phyloP scores from a whole-genome alignment of 2,888 invertebrate genomes.

The Pachydiplax longipennis region DNA sequence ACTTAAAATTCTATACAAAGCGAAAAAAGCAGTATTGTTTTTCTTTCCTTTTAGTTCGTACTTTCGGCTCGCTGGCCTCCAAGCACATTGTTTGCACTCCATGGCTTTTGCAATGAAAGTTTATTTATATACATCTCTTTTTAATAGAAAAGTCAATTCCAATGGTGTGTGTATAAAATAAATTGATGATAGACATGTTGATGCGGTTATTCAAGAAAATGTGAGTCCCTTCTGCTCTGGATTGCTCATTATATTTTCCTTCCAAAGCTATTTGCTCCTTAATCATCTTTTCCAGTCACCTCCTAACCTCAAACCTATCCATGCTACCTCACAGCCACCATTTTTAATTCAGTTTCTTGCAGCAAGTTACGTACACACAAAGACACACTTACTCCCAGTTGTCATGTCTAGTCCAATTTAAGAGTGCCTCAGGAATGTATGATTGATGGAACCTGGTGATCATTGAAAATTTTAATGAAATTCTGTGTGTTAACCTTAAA shows the following conservation, averaged over 20 bases:
- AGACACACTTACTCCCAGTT: conserved; percentile 15
- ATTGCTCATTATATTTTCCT: conserved; percentile 30
- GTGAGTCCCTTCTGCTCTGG: conserved; percentile 26
- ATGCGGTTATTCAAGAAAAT: conserved; percentile 40
- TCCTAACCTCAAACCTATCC: conserved; percentile 3
- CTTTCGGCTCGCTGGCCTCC: conserved; percentile 72
- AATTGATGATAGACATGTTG: conserved; percentile 43
- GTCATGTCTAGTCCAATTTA: conserved; percentile 32
- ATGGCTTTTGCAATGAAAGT: conserved; percentile 49
- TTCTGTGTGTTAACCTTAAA: neutral
- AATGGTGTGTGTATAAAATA: conserved; percentile 42
- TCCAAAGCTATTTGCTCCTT: conserved; percentile 5
- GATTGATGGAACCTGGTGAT: neutral
- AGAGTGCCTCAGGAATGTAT: conserved; percentile 5
- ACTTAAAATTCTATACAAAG: conserved; percentile 36
- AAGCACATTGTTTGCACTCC: conserved; percentile 89
- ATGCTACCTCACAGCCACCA: conserved; percentile 22
- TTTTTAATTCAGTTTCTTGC: neutral
- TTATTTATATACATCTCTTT: conserved; percentile 41
- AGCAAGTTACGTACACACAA: conserved; percentile 28
- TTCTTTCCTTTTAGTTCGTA: conserved; percentile 49
- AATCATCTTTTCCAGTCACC: neutral
- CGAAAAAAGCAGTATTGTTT: conserved; percentile 33
- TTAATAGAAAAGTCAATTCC: conserved; percentile 44
- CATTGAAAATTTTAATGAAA: neutral